These are phyloP conservation scores for Eclectus roratus DNA, from an alignment of 2,113 vertebrate species.

Conservation along the genomic window DNA sequence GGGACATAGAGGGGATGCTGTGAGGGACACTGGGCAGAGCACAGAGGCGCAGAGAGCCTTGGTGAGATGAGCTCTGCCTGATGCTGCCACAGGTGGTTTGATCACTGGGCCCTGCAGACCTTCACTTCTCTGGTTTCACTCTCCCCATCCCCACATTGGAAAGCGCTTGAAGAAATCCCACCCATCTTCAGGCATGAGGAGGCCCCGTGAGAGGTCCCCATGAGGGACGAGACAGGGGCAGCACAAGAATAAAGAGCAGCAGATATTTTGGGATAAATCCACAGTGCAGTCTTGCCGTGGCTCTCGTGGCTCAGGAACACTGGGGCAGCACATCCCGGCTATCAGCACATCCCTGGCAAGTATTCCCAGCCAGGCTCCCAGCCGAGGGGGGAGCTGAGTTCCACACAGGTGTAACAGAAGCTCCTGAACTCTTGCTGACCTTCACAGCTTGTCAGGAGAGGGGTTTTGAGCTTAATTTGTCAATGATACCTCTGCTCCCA, in stretches of 20 bases:
- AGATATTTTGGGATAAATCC: not conserved
- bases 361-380: not conserved
- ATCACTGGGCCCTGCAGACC: not conserved
- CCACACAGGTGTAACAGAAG: not conserved
- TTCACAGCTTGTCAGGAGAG: not conserved
- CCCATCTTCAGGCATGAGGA: not conserved
- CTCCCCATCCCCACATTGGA: not conserved
- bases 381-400: not conserved
- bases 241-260: not conserved
- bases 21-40: not conserved
- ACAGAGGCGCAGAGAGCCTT: not conserved
- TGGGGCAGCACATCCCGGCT: not conserved
- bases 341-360: not conserved
- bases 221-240: not conserved
- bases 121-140: not conserved
- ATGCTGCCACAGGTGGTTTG: not conserved
- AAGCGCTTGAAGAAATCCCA: not conserved
- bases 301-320: not conserved
- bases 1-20: rapidly evolving
- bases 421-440: not conserved
- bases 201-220: not conserved
- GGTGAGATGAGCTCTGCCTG: not conserved
- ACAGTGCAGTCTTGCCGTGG: not conserved
- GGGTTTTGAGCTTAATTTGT: not conserved
- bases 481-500: not conserved